Evolutionary conservation across 2,888 invertebrate species (phyloP).

Genomic region (Cantharis flavilabris): DNA sequence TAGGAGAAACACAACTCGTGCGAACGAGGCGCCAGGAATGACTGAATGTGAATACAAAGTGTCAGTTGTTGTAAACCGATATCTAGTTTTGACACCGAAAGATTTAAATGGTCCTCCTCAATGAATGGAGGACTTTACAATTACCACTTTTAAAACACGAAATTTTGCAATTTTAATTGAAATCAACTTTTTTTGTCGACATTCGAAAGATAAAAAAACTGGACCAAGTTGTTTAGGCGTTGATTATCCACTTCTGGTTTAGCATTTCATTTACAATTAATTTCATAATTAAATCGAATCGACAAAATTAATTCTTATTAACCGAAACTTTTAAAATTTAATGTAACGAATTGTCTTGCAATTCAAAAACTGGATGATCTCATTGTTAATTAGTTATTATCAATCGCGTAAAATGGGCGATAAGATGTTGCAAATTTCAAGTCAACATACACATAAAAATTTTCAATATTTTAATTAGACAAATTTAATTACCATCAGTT

Average conservation of each 20-base stretch:
- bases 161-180: background rate
- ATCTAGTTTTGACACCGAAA: constrained; percentile 13
- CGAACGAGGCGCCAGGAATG: constrained; percentile 20
- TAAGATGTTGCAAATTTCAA: background rate
- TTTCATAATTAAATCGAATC: background rate
- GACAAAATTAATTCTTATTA: background rate
- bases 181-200: background rate
- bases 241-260: background rate
- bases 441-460: background rate
- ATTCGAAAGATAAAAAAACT: background rate
- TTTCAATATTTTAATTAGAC: background rate
- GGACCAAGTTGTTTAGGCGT: background rate
- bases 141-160: background rate
- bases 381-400: constrained; percentile 1
- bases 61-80: constrained; percentile 13
- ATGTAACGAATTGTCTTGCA: background rate
- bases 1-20: constrained; percentile 19
- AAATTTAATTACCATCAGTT: background rate
- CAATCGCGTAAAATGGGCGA: background rate
- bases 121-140: background rate
- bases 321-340: background rate
- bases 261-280: background rate
- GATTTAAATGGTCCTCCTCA: background rate
- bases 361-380: background rate
- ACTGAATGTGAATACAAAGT: constrained; percentile 19